Base-by-base conservation (phyloP, 2,888 invertebrate species). In the Xanthia icteritia region DNA sequence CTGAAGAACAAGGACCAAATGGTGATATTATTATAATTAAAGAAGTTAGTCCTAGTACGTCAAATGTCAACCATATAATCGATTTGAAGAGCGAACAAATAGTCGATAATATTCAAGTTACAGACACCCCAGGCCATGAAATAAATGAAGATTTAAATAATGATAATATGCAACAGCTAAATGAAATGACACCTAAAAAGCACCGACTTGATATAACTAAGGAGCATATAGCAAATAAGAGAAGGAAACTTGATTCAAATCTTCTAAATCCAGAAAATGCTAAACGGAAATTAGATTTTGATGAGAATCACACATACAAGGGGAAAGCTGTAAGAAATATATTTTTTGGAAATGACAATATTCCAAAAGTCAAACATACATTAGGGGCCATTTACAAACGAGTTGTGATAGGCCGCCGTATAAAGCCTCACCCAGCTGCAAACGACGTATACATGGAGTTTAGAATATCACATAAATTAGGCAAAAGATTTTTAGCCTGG, bases 401-500 rank as follows among this genome's bases (percentile, higher is more conserved):
- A 60, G 58, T 20, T 20, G 39, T 76, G 13, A 31, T 0, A 51
- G 0, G n/a, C 0, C 76, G 39, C 20, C 0, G 0, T 4, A 2
- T 75, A 31, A 0, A 6, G 1, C 31, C 2, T 9, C 65, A 77
- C 13, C 51, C 58, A 20, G 11, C 8, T 51, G 42, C 1, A n/a
- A 60, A 42, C 6, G 60, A 61, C 20, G 31, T 66, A 17, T n/a
- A 20, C 5, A n/a, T 31, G 31, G 11, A 1, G 17, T 66, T 66
- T 20, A 60, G 65, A 61, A 76, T 77, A 51, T 76, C 76, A 15
- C 42, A 51, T 20, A 76, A 60, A 66, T 42, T 76, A 8, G n/a
- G 51, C 15, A 31, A n/a, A 31, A 31, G 4, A 20, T 76, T 76
- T 66, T 42, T 76, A 60, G 76, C 15, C 5, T 77, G 76, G 76